Evolutionary conservation across 2,797 vertebrate species (phyloP).

Genomic region (Poeciliopsis turneri): DNA sequence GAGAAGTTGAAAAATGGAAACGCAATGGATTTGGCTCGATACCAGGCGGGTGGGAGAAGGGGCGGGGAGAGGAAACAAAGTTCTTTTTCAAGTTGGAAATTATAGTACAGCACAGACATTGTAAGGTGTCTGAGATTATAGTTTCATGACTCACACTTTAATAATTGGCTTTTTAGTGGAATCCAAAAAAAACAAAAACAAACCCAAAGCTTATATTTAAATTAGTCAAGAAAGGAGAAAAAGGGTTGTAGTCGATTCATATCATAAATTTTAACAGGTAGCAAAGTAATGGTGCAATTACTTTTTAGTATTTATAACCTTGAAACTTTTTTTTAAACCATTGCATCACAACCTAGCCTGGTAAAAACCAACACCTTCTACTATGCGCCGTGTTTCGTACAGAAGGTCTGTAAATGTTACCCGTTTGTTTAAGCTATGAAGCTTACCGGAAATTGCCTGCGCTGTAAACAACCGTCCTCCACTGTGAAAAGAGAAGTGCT

Average conservation of each 20-base stretch:
- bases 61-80: slow-evolving; percentile 14
- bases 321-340: neutral
- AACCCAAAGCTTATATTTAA: slow-evolving; percentile 44
- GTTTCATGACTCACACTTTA: slow-evolving; percentile 58
- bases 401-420: no score
- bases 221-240: slow-evolving; percentile 26
- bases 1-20: slow-evolving; percentile 74
- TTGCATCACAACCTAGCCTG: neutral
- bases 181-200: neutral
- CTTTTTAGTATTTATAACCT: neutral
- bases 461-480: no score
- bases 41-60: slow-evolving; percentile 37
- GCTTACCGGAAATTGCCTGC: no score
- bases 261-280: slow-evolving; percentile 16
- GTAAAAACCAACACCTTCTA: no score
- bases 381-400: no score
- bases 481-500: no score
- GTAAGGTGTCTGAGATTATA: slow-evolving; percentile 58
- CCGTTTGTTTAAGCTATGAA: no score
- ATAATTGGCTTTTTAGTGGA: slow-evolving; percentile 38
- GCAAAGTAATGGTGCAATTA: neutral
- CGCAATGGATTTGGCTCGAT: slow-evolving; percentile 62
- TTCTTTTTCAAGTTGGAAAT: slow-evolving; percentile 49
- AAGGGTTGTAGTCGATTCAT: neutral
- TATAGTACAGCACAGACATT: slow-evolving; percentile 54